Evolutionary conservation across 2,888 invertebrate species (phyloP), one percentile per base, ranked within the genome.

Genomic region (Cyclophora albipunctata): DNA sequence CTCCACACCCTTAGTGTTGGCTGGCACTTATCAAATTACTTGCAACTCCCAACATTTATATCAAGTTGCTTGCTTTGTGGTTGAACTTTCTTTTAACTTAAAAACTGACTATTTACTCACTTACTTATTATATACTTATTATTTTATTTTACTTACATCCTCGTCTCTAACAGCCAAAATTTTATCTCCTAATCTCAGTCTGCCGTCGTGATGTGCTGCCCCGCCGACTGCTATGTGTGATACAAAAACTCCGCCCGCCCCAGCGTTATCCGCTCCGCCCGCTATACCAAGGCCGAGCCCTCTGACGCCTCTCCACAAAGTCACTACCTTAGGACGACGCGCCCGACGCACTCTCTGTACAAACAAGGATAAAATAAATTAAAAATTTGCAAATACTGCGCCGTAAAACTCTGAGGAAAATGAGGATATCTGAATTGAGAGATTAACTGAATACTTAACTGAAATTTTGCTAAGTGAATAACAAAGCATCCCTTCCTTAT

Each of bases 191-290:
- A 89, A 64, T 62, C 83, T 78, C 59, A 90, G 73, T 74, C 86
- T 81, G 54, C 88, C 85, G 46, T 87, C 87, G 52, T 84, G 80
- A 52, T 86, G 85, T 2, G 89, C 89, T 0, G 89, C 89, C 0
- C 89, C 89, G 34, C 88, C 89, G 7, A 79, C 81, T 4, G 89
- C 86, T 52, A 89, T 87, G 63, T 89, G 89, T 37, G 89, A 89
- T 50, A 89, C 81, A 55, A 89, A 89, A 48, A 89, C 82, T 42
- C 88, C 87, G 6, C 78, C 86, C n/a, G 88, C 88, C 0, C 86
- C 87, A 7, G 85, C 86, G 45, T 89, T 87, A 55, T 89, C 89
- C 42, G 86, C 80, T 47, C 89, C 89, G 3, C 89, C 89, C 1
- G 89, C 89, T 50, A 89, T 84, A 1, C 89, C 89, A 2, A 89